phyloP scores from a whole-genome alignment of 2,888 invertebrate species.

The Hemaris fuciformis region DNA sequence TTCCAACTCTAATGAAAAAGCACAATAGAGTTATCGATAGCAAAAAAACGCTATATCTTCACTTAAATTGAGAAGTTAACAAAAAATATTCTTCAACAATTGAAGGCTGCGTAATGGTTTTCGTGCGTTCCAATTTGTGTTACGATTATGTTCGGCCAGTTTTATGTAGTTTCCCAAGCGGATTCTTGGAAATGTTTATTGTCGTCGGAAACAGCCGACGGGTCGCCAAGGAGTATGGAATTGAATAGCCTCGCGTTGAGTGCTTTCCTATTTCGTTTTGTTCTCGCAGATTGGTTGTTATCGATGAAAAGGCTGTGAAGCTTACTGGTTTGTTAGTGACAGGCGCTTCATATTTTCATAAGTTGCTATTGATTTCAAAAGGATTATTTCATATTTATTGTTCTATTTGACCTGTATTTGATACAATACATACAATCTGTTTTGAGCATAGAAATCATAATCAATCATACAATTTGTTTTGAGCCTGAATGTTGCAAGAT shows the following conservation, averaged over 20 bases:
- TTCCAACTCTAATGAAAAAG: background rate
- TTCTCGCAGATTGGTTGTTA: background rate
- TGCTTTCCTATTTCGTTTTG: background rate
- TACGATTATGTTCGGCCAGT: slow-evolving; percentile 27
- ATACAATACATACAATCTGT: too few species aligned
- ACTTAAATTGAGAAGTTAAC: background rate
- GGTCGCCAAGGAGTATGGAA: background rate
- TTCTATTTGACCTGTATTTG: too few species aligned
- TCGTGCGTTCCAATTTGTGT: slow-evolving; percentile 32
- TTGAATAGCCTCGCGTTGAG: background rate
- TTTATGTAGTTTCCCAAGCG: background rate
- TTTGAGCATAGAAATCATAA: too few species aligned
- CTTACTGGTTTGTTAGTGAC: background rate
- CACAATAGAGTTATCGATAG: background rate
- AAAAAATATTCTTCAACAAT: background rate
- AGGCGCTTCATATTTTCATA: background rate
- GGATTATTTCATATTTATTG: too few species aligned
- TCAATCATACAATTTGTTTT: too few species aligned
- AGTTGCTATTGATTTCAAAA: too few species aligned
- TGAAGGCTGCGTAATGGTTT: slow-evolving; percentile 20
- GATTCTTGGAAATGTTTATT: slow-evolving; percentile 10
- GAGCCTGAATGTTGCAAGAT: too few species aligned
- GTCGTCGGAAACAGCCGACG: background rate
- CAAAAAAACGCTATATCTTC: background rate
- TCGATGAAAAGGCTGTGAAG: background rate